phyloP scores from a whole-genome alignment of 64 coral and sea anemone species.

The Stylophora pistillata region DNA sequence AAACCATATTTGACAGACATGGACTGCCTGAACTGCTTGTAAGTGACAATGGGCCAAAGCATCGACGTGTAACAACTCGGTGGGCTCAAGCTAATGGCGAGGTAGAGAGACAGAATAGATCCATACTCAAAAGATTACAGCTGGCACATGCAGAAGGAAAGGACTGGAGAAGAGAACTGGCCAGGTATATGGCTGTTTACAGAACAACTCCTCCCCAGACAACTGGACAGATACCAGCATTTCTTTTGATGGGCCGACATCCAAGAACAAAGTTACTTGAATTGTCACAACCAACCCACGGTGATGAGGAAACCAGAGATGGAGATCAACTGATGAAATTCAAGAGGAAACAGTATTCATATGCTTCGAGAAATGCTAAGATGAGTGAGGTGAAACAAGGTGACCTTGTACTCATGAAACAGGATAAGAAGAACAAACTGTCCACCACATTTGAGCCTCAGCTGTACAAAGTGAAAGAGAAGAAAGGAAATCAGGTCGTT shows the following conservation, averaged over 20 bases:
- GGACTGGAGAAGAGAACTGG: conserved; percentile 26
- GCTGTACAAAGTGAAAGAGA: no score
- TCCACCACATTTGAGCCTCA: no score
- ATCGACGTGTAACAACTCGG: neutral
- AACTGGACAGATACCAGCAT: conserved; percentile 6
- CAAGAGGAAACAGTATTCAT: conserved; percentile 12
- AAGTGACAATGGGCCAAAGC: no score
- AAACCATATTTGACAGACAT: neutral
- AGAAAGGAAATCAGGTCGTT: no score
- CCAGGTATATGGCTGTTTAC: neutral
- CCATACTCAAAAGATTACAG: neutral
- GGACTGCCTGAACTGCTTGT: neutral
- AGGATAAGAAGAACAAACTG: no score
- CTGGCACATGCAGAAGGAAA: conserved; percentile 36
- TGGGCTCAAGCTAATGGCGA: conserved; percentile 25
- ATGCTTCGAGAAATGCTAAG: neutral
- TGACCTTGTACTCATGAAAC: no score
- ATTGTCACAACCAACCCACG: neutral
- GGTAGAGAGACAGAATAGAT: neutral
- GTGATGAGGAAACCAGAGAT: conserved; percentile 17
- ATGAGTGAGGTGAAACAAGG: no score
- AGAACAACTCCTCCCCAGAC: no score
- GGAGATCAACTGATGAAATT: conserved; percentile 33
- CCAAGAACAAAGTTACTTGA: conserved; percentile 16
- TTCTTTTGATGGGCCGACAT: neutral